Conservation (phyloP, 2,113 vertebrate species). For the Sinocyclocheilus rhinocerous region DNA sequence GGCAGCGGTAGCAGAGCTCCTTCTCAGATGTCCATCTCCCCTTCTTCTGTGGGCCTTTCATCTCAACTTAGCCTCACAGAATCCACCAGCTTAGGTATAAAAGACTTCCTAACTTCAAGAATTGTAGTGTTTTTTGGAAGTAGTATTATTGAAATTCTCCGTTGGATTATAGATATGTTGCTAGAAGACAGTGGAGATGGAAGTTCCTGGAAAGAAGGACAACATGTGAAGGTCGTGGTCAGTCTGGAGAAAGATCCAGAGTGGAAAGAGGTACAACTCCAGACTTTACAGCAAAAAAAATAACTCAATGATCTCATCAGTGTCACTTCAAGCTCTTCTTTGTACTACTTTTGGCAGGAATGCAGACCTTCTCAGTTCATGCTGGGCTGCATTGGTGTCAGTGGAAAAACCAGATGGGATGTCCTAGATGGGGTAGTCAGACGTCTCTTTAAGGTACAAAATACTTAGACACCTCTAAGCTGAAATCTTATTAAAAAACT, state of each 20-base stretch:
- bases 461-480: not conserved
- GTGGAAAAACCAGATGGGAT: conserved; percentile 98
- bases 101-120: not conserved
- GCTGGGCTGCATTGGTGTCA: conserved; percentile 95
- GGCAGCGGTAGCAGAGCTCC: conserved; percentile 80
- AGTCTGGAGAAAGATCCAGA: conserved; percentile 47
- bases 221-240: conserved; percentile 83
- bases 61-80: conserved; percentile 80
- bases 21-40: conserved; percentile 82
- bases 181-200: conserved; percentile 80
- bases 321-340: not conserved
- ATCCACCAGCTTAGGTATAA: conserved; percentile 57
- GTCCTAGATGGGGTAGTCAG: conserved; percentile 95
- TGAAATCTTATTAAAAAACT: not conserved
- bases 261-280: conserved; percentile 51
- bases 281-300: not conserved
- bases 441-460: conserved; percentile 90
- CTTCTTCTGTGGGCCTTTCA: conserved; percentile 66
- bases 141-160: not conserved
- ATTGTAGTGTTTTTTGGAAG: not conserved
- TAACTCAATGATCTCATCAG: not conserved
- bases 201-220: conserved; percentile 79
- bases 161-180: conserved; percentile 76
- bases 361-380: conserved; percentile 66
- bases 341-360: conserved; percentile 40